A percentile compares a stretch with the other conserved stretches of the same genome.
phyloP scores from a whole-genome alignment of 2,113 vertebrate genomes.

The Sinocyclocheilus anshuiensis region DNA sequence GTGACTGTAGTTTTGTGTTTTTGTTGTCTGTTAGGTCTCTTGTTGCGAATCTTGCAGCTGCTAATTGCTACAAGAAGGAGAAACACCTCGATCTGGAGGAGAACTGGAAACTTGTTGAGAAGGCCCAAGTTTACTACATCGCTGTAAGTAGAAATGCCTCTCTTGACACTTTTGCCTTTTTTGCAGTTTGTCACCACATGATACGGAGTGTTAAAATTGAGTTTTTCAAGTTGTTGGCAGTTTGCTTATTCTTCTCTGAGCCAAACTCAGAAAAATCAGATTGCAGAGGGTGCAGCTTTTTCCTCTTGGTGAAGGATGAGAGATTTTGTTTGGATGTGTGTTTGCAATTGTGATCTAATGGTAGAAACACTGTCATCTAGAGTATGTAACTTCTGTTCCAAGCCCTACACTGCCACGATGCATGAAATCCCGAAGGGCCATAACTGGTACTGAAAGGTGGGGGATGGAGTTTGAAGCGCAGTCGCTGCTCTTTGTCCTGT shows the following conservation, averaged over 20 bases:
- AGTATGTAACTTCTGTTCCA: slow-evolving; percentile 37
- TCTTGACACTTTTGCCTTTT: neutral
- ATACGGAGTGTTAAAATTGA: neutral
- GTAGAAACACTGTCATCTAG: slow-evolving; percentile 18
- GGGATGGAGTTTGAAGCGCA: slow-evolving; percentile 8
- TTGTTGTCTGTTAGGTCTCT: slow-evolving; percentile 84
- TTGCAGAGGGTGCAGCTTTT: neutral
- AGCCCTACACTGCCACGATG: slow-evolving; percentile 15
- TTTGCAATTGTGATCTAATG: slow-evolving; percentile 14
- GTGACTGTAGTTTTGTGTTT: slow-evolving; percentile 19
- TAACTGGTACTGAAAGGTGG: neutral
- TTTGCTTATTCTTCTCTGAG: neutral
- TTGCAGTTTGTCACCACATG: neutral
- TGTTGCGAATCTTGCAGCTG: slow-evolving; percentile 94
- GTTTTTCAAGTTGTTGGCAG: neutral
- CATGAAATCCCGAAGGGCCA: slow-evolving; percentile 2
- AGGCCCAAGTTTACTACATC: slow-evolving; percentile 95
- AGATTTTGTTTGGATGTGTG: neutral
- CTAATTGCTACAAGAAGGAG: slow-evolving; percentile 97
- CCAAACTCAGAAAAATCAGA: slow-evolving; percentile 2
- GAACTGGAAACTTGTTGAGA: slow-evolving; percentile 95
- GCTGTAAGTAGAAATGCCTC: slow-evolving; percentile 83
- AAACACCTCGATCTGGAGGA: slow-evolving; percentile 94
- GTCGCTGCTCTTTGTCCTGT: slow-evolving; percentile 44
- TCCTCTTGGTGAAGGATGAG: neutral